Conservation (phyloP, 1,140 invertebrate genomes). For the Anoplolepis gracilipes region DNA sequence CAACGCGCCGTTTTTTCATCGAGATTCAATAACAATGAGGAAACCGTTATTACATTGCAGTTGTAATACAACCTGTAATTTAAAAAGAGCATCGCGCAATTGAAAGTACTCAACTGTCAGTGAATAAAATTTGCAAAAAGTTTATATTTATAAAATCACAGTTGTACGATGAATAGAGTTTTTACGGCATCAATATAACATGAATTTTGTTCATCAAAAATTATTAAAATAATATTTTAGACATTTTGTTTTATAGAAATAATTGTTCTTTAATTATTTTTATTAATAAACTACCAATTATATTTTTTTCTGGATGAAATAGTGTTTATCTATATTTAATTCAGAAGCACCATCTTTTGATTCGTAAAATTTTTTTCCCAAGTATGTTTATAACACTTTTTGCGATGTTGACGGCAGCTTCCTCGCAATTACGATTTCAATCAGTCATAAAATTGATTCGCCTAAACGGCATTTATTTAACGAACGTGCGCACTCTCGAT, state of each 20-base stretch:
- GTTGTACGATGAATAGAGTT: background rate
- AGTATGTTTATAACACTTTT: too few species aligned
- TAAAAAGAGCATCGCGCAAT: background rate
- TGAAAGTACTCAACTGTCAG: background rate
- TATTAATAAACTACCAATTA: background rate
- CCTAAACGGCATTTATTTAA: conserved; percentile 37
- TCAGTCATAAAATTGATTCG: background rate
- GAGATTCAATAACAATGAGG: background rate
- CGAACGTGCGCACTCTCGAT: conserved; percentile 1
- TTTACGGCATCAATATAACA: background rate
- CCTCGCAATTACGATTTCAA: background rate
- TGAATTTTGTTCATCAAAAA: background rate
- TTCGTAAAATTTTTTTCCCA: background rate
- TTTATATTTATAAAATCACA: background rate
- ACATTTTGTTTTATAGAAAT: background rate
- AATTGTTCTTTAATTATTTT: background rate
- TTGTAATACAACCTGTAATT: background rate
- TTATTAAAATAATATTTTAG: background rate
- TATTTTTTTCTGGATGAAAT: background rate
- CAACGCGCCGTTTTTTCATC: conserved; percentile 6
- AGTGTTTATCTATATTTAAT: background rate
- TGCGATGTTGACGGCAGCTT: background rate
- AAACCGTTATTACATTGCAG: conserved; percentile 33
- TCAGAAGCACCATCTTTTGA: background rate
- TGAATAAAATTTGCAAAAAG: background rate